phyloP scores from a whole-genome alignment of 2,797 vertebrate species.

The Hybognathus amarus region DNA sequence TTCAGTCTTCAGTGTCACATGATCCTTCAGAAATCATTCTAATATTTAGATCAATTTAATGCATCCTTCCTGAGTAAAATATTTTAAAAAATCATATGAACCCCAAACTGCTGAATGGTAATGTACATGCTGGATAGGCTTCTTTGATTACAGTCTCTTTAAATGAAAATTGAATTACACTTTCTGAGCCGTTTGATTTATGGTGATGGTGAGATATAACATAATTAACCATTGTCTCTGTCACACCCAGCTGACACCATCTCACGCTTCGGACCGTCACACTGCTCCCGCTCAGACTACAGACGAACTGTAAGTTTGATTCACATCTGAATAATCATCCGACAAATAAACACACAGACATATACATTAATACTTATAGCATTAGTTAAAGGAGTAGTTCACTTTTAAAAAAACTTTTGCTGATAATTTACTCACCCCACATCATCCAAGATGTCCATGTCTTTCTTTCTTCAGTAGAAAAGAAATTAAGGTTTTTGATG shows the following conservation, averaged over 20 bases:
- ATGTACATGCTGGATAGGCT: not conserved
- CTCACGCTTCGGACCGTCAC: slow-evolving; percentile 6
- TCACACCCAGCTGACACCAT: not conserved
- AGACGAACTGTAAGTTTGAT: slow-evolving; percentile 43
- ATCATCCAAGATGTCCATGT: no score
- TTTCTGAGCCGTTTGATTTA: not conserved
- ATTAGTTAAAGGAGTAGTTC: no score
- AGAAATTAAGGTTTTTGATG: no score
- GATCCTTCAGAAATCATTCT: not conserved
- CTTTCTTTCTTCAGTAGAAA: no score
- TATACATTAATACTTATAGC: not conserved
- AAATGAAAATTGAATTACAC: not conserved
- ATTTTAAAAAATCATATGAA: not conserved
- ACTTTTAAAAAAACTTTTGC: no score
- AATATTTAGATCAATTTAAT: not conserved
- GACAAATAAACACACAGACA: not conserved
- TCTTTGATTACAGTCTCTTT: not conserved
- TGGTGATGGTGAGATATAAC: not conserved
- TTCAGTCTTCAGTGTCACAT: not conserved
- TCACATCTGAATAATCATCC: not conserved
- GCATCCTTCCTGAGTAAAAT: not conserved
- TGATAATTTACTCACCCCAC: no score
- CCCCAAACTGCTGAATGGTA: not conserved
- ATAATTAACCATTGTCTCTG: not conserved
- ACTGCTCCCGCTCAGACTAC: slow-evolving; percentile 7